Evolutionary conservation across 2,888 invertebrate species (phyloP), one percentile per base, ranked within the genome.

Genomic region (Amorpha juglandis): DNA sequence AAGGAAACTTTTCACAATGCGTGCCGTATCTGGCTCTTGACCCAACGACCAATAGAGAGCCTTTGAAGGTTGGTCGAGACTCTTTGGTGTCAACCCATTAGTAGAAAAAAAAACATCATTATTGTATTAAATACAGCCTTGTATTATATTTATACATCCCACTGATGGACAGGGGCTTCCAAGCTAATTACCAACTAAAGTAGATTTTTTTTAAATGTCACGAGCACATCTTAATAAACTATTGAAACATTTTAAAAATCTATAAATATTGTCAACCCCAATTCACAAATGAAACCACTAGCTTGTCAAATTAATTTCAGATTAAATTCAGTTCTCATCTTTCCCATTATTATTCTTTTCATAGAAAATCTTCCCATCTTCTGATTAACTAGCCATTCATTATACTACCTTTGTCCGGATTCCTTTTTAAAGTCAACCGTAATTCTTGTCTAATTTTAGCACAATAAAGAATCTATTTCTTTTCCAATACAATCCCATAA

Each of bases 401-500:
- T 58, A 55, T 12, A 12, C 9, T 19, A 50, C 35, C 38, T 38
- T 55, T 35, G 35, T 38, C 35, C 16, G 16, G 16, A 55, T 38
- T 55, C 55, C 55, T 38, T 21, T 27, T 58, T 42, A 42, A 55
- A 58, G 42, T 38, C 19, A 16, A 38, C 19, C 9, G 9, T 16
- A 58, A 58, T 42, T 42, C 19, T 12, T 19, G 58, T 58, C 38
- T 19, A 42, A 42, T 55, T 55, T 38, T 38, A 58, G 19, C 42
- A 38, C 58, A 58, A 58, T 42, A 42, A 33, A 19, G 53, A 33
- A 19, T 42, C 42, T 11, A 58, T 58, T 58, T 38, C 58, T 45
- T 63, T 67, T 62, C 68, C 70, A 74, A 68, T 69, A 66, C 48
- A 67, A 64, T 51, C 64, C 67, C 51, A 69, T 73, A 71, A 68